phyloP scores from a whole-genome alignment of 2,888 invertebrate species.

The Gymnocheta viridis region DNA sequence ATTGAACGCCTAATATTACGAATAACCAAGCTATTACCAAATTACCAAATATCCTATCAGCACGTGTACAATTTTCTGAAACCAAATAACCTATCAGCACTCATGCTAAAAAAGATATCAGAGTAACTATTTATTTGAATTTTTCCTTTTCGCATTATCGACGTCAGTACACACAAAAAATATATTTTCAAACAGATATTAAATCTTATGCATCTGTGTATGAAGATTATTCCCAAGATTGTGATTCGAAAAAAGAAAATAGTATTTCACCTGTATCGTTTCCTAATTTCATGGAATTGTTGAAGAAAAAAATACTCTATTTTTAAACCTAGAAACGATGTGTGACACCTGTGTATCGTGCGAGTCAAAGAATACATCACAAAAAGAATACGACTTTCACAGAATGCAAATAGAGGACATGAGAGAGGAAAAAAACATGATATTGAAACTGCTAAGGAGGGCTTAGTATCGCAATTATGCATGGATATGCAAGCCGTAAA shows the following conservation, averaged over 20 bases:
- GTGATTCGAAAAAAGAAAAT: slow-evolving; percentile 26
- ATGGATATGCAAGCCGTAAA: slow-evolving; percentile 16
- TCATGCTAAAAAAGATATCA: too few relatives aligned
- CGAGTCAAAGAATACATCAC: too few relatives aligned
- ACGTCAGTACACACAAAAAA: too few relatives aligned
- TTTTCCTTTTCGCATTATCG: neutral
- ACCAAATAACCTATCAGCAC: too few relatives aligned
- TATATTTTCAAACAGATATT: too few relatives aligned
- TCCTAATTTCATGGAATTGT: too few relatives aligned
- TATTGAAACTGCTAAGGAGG: neutral
- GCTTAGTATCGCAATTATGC: neutral
- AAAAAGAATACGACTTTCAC: slow-evolving; percentile 15
- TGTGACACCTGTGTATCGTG: slow-evolving; percentile 27
- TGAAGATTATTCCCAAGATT: slow-evolving; percentile 22
- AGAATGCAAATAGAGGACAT: slow-evolving; percentile 10
- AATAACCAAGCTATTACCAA: too few relatives aligned
- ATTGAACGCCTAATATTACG: too few relatives aligned
- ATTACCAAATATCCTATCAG: too few relatives aligned
- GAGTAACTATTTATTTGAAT: too few relatives aligned
- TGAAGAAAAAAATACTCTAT: slow-evolving; percentile 4
- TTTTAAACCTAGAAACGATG: neutral
- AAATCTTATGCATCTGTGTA: neutral
- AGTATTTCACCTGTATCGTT: neutral
- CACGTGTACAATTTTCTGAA: too few relatives aligned
- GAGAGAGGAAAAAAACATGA: too few relatives aligned